Base-by-base conservation (phyloP, 1,140 invertebrate genomes). In the Ceratosolen solmsi region DNA sequence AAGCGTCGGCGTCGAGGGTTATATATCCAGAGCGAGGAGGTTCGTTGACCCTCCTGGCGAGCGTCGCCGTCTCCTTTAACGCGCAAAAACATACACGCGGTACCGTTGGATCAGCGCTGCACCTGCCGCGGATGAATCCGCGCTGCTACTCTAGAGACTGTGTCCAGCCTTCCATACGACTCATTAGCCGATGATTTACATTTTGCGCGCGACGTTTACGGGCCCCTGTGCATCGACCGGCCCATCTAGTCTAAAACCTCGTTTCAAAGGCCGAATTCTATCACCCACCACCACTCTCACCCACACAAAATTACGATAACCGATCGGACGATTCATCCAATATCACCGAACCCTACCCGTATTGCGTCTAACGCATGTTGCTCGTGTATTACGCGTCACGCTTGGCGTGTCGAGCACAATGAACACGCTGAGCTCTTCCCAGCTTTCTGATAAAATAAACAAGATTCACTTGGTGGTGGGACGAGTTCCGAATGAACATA, bases 41-140 rank as follows among this genome's bases (percentile, higher is more conserved):
- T 83, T 83, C 82, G 33, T 79, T 74, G 82, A 83, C 82, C 76
- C 71, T 33, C 56, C 25, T 2, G 36, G 36, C 27, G 73, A 33
- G 78, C 33, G 30, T 72, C 70, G 70, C 46, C 70, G 41, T 46
- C 70, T 49, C 25, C 87, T 86, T 89, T 86, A 87, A 87, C 87
- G 87, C 87, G 90, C 87, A 91, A 90, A 90, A 91, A 90, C 88
- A 85, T 87, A 89, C 89, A 89, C 88, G 90, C 88, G 89, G 89
- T 90, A 87, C 89, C 88, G 89, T 89, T 90, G 88, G 33, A 86
- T 88, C 87, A 87, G 17, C 27, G 63, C 71, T 81, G 36, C 73
- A 49, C 54, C 74, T 51, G 82, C 80, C 80, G 82, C 84, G 78
- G 70, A 11, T 51, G 38, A 30, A 8, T 49, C 22, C 56, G 41